phyloP scores from a whole-genome alignment of 1,140 invertebrate genomes.

The Protaetia brevitarsis region DNA sequence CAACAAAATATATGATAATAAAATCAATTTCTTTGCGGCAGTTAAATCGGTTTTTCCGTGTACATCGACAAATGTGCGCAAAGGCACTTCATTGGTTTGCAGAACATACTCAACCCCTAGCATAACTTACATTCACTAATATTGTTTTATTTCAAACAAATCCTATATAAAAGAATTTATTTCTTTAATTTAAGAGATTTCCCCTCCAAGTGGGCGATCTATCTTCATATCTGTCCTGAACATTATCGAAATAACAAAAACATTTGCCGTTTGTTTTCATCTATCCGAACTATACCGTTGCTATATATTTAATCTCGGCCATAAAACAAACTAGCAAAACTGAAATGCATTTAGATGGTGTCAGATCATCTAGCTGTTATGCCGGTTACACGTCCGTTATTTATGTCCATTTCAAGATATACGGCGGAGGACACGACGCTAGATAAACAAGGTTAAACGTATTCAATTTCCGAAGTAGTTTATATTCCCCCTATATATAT shows the following conservation, averaged over 20 bases:
- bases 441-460: slow-evolving; percentile 23
- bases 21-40: too few relatives aligned
- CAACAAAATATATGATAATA: too few relatives aligned
- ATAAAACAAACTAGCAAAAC: slow-evolving; percentile 4
- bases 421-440: not conserved
- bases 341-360: slow-evolving; percentile 11
- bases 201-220: too few relatives aligned
- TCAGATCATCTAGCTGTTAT: not conserved
- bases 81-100: too few relatives aligned
- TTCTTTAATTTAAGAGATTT: too few relatives aligned
- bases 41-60: too few relatives aligned
- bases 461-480: slow-evolving; percentile 23
- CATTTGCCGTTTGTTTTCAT: not conserved
- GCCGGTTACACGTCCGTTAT: slow-evolving; percentile 6
- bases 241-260: not conserved
- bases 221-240: too few relatives aligned
- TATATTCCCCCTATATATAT: slow-evolving; percentile 21
- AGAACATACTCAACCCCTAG: too few relatives aligned
- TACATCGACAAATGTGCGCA: too few relatives aligned
- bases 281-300: not conserved
- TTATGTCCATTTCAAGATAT: slow-evolving; percentile 9
- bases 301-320: not conserved
- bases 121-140: too few relatives aligned
- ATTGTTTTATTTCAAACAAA: too few relatives aligned
- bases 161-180: too few relatives aligned